phyloP scores from a whole-genome alignment of 2,888 invertebrate genomes.

The Temnothorax unifasciatus region DNA sequence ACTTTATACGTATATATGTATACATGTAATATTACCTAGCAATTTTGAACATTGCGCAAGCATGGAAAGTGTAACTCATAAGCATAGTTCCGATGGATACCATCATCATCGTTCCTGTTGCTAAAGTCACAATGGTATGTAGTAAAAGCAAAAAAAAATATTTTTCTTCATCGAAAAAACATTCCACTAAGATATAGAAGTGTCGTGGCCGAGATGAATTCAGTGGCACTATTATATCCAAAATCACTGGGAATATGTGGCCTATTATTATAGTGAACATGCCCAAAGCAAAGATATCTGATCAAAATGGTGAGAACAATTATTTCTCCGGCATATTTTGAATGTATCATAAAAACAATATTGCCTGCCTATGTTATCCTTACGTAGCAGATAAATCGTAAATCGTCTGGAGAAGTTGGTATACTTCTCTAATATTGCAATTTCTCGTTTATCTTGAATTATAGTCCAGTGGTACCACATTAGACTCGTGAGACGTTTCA shows the following conservation, averaged over 20 bases:
- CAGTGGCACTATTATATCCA: constrained; percentile 44
- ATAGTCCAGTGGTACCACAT: constrained; percentile 26
- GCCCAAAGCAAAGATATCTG: background rate
- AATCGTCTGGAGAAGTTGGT: background rate
- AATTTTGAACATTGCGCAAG: constrained; percentile 29
- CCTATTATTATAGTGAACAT: background rate
- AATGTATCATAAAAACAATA: background rate
- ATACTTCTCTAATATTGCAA: constrained; percentile 29
- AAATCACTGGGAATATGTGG: constrained; percentile 31
- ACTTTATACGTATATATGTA: no score
- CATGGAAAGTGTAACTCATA: background rate
- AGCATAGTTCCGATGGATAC: constrained; percentile 11
- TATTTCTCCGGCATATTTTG: background rate
- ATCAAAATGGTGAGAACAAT: background rate
- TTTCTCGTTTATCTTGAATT: constrained; percentile 5
- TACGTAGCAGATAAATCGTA: background rate
- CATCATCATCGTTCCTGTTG: background rate
- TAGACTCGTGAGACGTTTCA: constrained; percentile 7
- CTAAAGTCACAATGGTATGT: constrained; percentile 4
- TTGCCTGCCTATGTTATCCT: background rate
- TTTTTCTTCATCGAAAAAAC: constrained; percentile 40
- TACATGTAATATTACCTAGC: constrained; percentile 16
- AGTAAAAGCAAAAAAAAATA: constrained; percentile 34
- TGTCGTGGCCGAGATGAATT: constrained; percentile 41
- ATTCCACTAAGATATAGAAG: constrained; percentile 14